Evolutionary conservation across 2,113 vertebrate species (phyloP).

Genomic region (Hystrix cristata): DNA sequence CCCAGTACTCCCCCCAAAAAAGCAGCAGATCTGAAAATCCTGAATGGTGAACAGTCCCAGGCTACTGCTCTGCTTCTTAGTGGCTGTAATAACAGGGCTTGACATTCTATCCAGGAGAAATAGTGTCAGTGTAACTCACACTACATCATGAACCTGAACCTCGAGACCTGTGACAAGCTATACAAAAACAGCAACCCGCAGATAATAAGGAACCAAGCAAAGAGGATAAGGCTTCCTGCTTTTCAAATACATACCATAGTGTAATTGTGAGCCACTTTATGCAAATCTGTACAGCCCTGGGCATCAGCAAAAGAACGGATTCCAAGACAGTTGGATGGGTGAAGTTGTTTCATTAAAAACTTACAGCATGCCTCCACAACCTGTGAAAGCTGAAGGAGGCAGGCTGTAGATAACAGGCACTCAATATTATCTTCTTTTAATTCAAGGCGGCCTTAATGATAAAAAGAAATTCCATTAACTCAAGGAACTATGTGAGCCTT

Average conservation of each 20-base stretch:
- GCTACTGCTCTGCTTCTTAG: conserved; percentile 1
- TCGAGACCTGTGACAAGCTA: not conserved
- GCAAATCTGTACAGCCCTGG: conserved; percentile 97
- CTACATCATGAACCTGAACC: not conserved
- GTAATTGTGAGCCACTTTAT: conserved; percentile 97
- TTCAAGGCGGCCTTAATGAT: conserved; percentile 94
- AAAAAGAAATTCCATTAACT: conserved; percentile 71
- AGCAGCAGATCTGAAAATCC: not conserved
- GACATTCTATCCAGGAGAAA: not conserved
- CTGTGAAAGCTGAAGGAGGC: conserved; percentile 96
- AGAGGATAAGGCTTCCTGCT: not conserved
- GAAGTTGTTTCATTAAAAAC: conserved; percentile 98
- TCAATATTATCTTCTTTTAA: conserved; percentile 98
- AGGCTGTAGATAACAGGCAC: conserved; percentile 96
- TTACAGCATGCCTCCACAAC: conserved; percentile 98
- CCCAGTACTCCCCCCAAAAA: not conserved
- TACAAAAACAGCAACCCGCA: not conserved
- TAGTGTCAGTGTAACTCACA: not conserved
- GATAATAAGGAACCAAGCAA: not conserved
- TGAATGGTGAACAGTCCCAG: not conserved
- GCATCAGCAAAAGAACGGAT: conserved; percentile 98
- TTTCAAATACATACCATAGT: conserved; percentile 94
- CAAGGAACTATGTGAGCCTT: not conserved
- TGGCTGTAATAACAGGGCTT: not conserved
- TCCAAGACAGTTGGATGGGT: conserved; percentile 98